Conservation (phyloP, 2,888 invertebrate genomes). For the Drosophila neonasuta region DNA sequence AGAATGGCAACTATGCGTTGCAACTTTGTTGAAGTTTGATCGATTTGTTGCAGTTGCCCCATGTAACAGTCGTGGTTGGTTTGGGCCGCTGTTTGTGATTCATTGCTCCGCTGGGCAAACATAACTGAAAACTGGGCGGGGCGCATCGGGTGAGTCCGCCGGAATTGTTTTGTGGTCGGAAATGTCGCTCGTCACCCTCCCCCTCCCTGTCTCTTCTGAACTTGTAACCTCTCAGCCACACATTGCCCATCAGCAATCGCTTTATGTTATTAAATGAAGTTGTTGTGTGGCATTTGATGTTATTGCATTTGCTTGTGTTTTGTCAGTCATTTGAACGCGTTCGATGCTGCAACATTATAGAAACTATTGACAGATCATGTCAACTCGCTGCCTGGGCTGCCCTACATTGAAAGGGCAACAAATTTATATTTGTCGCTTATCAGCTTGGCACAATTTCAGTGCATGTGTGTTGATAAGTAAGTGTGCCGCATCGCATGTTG, state of each 20-base stretch:
- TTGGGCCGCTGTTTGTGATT: conserved; percentile 36
- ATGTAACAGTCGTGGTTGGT: conserved; percentile 66
- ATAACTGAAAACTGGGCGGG: conserved; percentile 53
- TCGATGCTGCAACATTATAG: conserved; percentile 16
- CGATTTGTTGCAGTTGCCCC: conserved; percentile 58
- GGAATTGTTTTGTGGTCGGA: conserved; percentile 46
- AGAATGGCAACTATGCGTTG: conserved; percentile 19
- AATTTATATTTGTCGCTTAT: conserved; percentile 40
- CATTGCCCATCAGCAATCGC: background rate
- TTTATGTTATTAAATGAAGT: conserved; percentile 9
- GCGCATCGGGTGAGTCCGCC: conserved; percentile 40
- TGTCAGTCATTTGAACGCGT: background rate
- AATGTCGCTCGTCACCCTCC: conserved; percentile 34
- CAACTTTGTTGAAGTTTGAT: conserved; percentile 62
- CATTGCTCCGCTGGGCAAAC: conserved; percentile 50
- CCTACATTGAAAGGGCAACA: conserved; percentile 19
- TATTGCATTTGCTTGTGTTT: conserved; percentile 18
- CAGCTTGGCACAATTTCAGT: conserved; percentile 59
- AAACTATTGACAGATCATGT: conserved; percentile 37
- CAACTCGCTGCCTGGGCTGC: conserved; percentile 14
- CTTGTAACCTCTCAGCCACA: background rate
- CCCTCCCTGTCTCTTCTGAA: background rate
- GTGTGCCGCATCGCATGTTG: conserved; percentile 54
- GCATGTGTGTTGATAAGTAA: conserved; percentile 23
- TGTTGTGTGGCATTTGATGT: conserved; percentile 10